A percentile compares a stretch with the other conserved stretches of the same genome.
phyloP scores from a whole-genome alignment of 2,888 invertebrate genomes.

The Orthonevra nobilis region DNA sequence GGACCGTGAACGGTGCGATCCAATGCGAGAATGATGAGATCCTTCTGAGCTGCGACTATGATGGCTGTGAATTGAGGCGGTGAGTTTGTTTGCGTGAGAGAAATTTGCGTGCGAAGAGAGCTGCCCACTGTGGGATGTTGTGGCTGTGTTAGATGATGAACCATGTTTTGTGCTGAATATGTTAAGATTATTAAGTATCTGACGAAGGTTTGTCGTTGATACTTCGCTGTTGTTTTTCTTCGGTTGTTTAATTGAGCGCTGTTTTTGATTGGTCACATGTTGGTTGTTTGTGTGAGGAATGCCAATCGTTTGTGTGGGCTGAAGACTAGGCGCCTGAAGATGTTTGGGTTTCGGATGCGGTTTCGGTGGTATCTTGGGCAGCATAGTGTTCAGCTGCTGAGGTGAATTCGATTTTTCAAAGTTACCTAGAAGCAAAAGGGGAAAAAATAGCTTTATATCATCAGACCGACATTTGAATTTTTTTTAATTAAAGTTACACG shows the following conservation, averaged over 20 bases:
- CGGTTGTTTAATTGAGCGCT: slow-evolving; percentile 72
- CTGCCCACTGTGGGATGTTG: slow-evolving; percentile 74
- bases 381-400: slow-evolving; percentile 73
- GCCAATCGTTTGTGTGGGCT: slow-evolving; percentile 55
- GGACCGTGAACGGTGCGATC: slow-evolving; percentile 79
- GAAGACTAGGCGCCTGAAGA: slow-evolving; percentile 66
- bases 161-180: slow-evolving; percentile 83
- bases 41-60: slow-evolving; percentile 79
- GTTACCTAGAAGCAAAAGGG: slow-evolving; percentile 31
- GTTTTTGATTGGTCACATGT: slow-evolving; percentile 76
- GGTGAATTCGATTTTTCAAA: slow-evolving; percentile 61
- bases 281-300: slow-evolving; percentile 46
- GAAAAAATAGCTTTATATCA: too few relatives aligned
- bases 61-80: slow-evolving; percentile 79
- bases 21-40: slow-evolving; percentile 77
- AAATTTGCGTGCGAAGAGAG: slow-evolving; percentile 71
- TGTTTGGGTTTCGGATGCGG: slow-evolving; percentile 73
- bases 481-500: too few relatives aligned
- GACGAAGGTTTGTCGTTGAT: slow-evolving; percentile 84
- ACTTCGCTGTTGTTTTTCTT: slow-evolving; percentile 77
- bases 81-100: slow-evolving; percentile 77
- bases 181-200: slow-evolving; percentile 90
- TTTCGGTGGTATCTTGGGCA: slow-evolving; percentile 77
- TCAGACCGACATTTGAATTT: too few relatives aligned
- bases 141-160: slow-evolving; percentile 69